phyloP scores from a whole-genome alignment of 2,797 vertebrate species.

The Streptopelia turtur region DNA sequence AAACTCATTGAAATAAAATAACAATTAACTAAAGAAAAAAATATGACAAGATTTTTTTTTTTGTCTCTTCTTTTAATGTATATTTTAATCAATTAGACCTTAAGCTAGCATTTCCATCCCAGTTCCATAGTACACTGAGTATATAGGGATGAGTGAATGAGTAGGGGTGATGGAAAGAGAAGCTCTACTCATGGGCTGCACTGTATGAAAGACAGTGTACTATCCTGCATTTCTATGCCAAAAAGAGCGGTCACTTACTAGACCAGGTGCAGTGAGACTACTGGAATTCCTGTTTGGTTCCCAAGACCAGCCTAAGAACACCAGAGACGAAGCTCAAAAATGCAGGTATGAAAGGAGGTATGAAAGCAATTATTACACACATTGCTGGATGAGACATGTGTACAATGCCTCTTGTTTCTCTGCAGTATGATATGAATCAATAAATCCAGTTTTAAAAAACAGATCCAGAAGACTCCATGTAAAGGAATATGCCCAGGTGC shows the following conservation, averaged over 20 bases:
- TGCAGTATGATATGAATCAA: neutral
- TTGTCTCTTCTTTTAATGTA: neutral
- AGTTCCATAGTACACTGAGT: neutral
- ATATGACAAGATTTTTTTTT: neutral
- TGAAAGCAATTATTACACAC: neutral
- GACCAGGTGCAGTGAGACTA: neutral
- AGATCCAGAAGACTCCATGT: neutral
- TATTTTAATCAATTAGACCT: neutral
- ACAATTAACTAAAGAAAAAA: neutral
- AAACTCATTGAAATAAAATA: neutral
- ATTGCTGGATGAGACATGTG: neutral
- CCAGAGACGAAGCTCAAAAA: neutral
- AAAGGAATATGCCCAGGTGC: neutral
- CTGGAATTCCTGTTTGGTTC: neutral
- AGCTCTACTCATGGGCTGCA: neutral
- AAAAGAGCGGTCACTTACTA: neutral
- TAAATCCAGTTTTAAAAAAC: neutral
- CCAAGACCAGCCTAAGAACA: neutral
- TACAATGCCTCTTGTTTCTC: neutral
- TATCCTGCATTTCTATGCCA: neutral
- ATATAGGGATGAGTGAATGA: neutral
- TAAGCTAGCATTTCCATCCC: neutral
- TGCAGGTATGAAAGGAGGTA: neutral
- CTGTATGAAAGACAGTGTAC: neutral
- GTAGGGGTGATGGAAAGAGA: neutral